Base-by-base conservation (phyloP, 2,888 invertebrate genomes). In the Panopea generosa region DNA sequence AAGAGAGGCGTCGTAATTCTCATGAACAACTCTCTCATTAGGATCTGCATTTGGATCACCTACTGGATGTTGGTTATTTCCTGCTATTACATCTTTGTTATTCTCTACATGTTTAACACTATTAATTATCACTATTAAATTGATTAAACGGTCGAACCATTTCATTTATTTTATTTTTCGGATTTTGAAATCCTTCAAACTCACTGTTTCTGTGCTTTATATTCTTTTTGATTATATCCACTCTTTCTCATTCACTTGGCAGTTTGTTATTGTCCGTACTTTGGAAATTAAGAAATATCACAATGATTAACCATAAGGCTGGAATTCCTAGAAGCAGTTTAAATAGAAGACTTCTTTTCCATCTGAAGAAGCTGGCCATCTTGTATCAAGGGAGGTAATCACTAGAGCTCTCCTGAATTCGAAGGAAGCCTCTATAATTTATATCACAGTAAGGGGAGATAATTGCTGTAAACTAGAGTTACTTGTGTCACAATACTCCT, bases 321-420 rank as follows among this genome's bases (percentile, higher is more conserved):
- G 96, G 95, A 84, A 96, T 93, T 86, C 97, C 93, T 63, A 97
- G 95, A 77, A 96, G 95, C 86, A 97, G 95, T 93, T 98, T 98
- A 86, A 97, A 94, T 69, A 93, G 95, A 86, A 97, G 94, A 77
- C 96, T 96, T 87, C 97, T 83, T 91, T 96, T 95, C 84, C 97
- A 93, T 80, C 88, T 81, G 67, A 89, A 86, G 61, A 88, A 86
- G 70, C 88, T 87, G n/a, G 88, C 90, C 90, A 90, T 90, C 40
- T 69, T 69, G 22, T 9, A 40, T 29, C 20, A 45, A 59, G 33
- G 33, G 33, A 33, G 33, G 33, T n/a, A n/a, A n/a, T n/a, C n/a
- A n/a, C 33, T 33, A 7, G 11, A 33, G 33, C n/a, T 7, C 33
- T 33, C 33, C 33, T 33, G 33, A 33, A 33, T 33, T 33, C 33